phyloP scores from a whole-genome alignment of 2,113 vertebrate species.

The Pomatorhinus ruficollis region DNA sequence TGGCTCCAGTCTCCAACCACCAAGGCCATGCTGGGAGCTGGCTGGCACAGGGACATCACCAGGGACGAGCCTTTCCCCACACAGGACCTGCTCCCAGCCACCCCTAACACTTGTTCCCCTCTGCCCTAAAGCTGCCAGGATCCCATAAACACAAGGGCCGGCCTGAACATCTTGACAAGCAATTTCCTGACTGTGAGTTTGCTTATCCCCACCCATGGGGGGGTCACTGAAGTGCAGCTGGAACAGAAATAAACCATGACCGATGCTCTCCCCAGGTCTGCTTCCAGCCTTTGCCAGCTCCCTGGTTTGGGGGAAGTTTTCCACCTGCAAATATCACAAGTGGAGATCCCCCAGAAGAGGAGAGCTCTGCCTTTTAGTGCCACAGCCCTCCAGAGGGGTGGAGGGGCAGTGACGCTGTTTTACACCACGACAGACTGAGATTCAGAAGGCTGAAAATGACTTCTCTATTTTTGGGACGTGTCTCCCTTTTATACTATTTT shows the following conservation, averaged over 20 bases:
- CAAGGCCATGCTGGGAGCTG: slow-evolving; percentile 33
- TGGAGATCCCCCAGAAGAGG: not conserved
- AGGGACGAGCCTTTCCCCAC: not conserved
- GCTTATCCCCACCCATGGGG: not conserved
- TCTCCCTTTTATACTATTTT: too few species aligned
- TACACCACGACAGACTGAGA: too few species aligned
- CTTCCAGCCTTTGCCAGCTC: not conserved
- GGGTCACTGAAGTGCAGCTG: not conserved
- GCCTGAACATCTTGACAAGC: not conserved
- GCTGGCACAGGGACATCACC: not conserved
- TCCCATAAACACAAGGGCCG: not conserved
- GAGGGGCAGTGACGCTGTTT: not conserved
- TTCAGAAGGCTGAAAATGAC: too few species aligned
- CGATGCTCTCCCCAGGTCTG: not conserved
- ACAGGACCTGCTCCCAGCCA: not conserved
- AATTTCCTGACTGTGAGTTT: not conserved
- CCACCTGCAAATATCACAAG: not conserved
- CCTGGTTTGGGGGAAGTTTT: not conserved
- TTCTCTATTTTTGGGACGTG: too few species aligned
- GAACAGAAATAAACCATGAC: not conserved
- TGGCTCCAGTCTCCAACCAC: slow-evolving; percentile 68
- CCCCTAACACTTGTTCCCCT: not conserved
- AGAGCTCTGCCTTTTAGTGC: not conserved
- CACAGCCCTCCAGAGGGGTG: not conserved
- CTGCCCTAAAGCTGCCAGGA: not conserved